Percentiles rank a stretch among this genome's conserved stretches.
Conservation (phyloP, 2,113 vertebrate genomes). For the Syngnathoides biaculeatus region DNA sequence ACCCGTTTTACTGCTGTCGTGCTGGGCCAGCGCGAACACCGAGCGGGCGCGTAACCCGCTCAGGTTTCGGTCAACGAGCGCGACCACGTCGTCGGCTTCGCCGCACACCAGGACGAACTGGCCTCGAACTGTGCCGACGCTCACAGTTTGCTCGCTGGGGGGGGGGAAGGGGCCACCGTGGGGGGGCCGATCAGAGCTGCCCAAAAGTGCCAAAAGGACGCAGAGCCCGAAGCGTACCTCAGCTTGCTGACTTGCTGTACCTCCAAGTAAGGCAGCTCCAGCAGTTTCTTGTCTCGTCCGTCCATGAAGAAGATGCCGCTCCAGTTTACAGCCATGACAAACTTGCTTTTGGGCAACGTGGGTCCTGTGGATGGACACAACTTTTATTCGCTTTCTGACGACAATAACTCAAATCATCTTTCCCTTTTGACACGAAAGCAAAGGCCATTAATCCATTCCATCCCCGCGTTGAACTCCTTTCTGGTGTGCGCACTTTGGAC, state of each 20-base stretch:
- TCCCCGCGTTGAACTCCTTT: too few species aligned
- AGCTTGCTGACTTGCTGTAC: conserved; percentile 84
- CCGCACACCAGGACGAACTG: conserved; percentile 77
- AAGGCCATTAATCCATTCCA: not conserved
- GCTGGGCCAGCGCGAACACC: conserved; percentile 80
- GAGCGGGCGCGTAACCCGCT: conserved; percentile 86
- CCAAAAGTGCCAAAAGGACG: conserved; percentile 47
- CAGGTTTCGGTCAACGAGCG: conserved; percentile 84
- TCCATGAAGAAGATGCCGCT: conserved; percentile 88
- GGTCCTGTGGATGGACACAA: conserved; percentile 72
- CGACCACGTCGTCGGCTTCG: conserved; percentile 75
- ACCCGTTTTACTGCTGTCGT: conserved; percentile 76
- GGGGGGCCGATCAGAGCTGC: not conserved
- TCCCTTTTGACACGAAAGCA: not conserved
- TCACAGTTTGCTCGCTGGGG: conserved; percentile 84
- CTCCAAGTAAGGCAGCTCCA: conserved; percentile 86
- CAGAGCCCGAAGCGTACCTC: not conserved
- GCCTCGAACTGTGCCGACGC: conserved; percentile 70
- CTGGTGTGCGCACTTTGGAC: too few species aligned
- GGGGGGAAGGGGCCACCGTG: conserved; percentile 73
- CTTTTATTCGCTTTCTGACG: not conserved
- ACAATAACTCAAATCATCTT: not conserved
- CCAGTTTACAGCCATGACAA: conserved; percentile 89
- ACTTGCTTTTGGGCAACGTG: conserved; percentile 79
- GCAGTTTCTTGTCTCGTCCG: conserved; percentile 81